Percentiles rank a stretch among this genome's conserved stretches.
phyloP scores from a whole-genome alignment of 2,888 invertebrate species.

The Deroplatys truncata region DNA sequence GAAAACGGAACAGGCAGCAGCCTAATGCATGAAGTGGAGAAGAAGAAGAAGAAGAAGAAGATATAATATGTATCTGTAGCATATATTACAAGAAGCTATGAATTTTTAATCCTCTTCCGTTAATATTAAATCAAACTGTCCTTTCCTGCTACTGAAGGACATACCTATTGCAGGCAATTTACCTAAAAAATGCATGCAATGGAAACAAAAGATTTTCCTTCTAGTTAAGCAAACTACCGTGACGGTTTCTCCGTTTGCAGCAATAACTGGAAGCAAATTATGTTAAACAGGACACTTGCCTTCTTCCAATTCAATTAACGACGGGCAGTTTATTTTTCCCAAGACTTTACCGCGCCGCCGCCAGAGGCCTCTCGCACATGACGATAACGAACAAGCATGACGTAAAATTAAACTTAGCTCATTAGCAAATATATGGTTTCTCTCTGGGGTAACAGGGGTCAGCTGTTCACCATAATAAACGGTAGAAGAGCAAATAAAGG shows the following conservation, averaged over 20 bases:
- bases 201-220: not conserved
- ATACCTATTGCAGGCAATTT: no score
- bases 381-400: not conserved
- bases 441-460: not conserved
- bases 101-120: no score
- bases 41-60: no score
- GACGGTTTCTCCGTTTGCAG: not conserved
- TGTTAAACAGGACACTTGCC: not conserved
- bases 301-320: not conserved
- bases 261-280: not conserved
- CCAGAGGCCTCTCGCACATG: not conserved
- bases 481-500: no score
- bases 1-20: no score
- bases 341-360: not conserved
- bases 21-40: no score
- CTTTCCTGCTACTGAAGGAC: no score
- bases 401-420: not conserved
- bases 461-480: not conserved
- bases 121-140: no score
- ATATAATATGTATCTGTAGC: no score
- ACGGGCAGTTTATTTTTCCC: not conserved
- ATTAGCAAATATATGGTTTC: not conserved
- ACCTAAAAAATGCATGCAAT: no score
- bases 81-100: no score
- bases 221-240: not conserved